Percentiles rank a stretch among this genome's conserved stretches.
Conservation (phyloP, 1,140 invertebrate genomes). For the Lordiphosa clarofinis region DNA sequence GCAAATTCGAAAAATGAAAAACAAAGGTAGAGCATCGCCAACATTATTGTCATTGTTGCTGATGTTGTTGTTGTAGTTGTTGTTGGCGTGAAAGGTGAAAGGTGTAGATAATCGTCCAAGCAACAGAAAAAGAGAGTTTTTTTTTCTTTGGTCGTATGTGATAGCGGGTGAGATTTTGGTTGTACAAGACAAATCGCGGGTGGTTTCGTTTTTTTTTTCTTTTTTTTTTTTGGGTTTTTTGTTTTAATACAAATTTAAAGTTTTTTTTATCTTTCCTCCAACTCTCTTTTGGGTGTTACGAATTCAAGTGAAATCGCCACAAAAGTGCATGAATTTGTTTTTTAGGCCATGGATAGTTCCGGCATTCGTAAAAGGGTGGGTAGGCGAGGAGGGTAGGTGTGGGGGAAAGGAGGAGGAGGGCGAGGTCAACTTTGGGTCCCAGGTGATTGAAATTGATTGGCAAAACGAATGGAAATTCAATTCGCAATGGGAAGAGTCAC, state of each 20-base stretch:
- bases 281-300: constrained; percentile 64
- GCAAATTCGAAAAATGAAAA: constrained; percentile 45
- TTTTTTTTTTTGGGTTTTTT: constrained; percentile 37
- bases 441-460: constrained; percentile 64
- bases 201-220: constrained; percentile 59
- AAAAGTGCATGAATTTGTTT: constrained; percentile 68
- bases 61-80: constrained; percentile 45
- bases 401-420: constrained; percentile 26
- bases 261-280: constrained; percentile 28
- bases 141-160: constrained; percentile 43
- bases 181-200: constrained; percentile 59
- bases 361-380: constrained; percentile 38
- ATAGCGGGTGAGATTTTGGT: constrained; percentile 63
- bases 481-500: constrained; percentile 40
- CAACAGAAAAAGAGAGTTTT: constrained; percentile 61
- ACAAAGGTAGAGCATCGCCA: constrained; percentile 54
- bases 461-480: constrained; percentile 67
- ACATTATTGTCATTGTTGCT: constrained; percentile 16
- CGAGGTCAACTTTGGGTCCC: constrained; percentile 37
- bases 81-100: constrained; percentile 74
- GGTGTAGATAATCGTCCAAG: constrained; percentile 69
- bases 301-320: constrained; percentile 76
- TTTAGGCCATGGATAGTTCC: constrained; percentile 66
- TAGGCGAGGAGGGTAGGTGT: too few species aligned
- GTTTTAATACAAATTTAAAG: constrained; percentile 61